Base-by-base conservation (phyloP, 92 coral and sea anemone species). In the Phenganax marumi region DNA sequence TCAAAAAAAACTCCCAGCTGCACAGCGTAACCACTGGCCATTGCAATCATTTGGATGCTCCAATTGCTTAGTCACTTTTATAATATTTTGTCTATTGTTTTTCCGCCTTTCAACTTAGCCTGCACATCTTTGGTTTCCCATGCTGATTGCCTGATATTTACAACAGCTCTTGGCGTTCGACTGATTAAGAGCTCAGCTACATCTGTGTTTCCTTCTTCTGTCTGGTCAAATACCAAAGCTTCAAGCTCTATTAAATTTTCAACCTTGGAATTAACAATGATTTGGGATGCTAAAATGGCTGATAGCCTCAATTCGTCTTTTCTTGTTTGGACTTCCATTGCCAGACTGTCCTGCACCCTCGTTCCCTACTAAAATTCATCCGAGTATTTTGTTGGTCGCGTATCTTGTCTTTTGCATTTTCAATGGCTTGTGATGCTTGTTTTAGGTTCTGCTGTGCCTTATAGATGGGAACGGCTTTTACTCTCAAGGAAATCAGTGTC, bases 11-110 rank as follows among this genome's bases (percentile, higher is more conserved):
- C 57, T 13, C 46, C 75, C 79, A 11, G 22, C 22, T 7, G 87
- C 90, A 60, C 87, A 83, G 18, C 17, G 14, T 23, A 52, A 14
- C 90, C 87, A 77, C 50, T 73, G 56, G n/a, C 89, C 82, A 22
- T 81, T 33, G 43, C 82, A 81, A 5, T 76, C 80, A 16, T 48
- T 75, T 7, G 33, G 39, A 69, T 81, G 79, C 33, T 43, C 53
- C 10, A 63, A 2, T 1, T 51, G 50, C 52, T 16, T 53, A 6
- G 87, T 86, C 14, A 81, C 79, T 23, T 65, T 43, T 13, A 87
- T 26, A 2, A 82, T 21, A 10, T 82, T 71, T 52, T 82, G 12
- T 21, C 90, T 21, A 39, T 33, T 69, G 64, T 76, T 48, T 57
- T 43, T 8, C 57, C 17, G 0, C 86, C 11, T 0, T 0, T n/a